Base-by-base conservation (phyloP, 2,113 vertebrate species). In the Corythaeola cristata region DNA sequence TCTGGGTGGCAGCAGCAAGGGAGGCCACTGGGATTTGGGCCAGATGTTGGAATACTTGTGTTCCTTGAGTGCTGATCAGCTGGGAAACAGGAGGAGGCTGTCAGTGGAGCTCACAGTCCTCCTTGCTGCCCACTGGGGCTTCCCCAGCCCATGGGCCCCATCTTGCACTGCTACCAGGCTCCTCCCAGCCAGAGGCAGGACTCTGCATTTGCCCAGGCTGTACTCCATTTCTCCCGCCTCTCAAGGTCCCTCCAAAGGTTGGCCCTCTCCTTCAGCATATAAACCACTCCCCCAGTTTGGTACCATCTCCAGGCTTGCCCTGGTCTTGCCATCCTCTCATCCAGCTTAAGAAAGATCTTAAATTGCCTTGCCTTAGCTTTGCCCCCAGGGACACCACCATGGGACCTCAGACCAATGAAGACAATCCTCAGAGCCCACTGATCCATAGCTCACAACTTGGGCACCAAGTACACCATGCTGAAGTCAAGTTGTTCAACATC, bases 211-310 rank as follows among this genome's bases (percentile, higher is more conserved):
- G 47, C 56, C n/a, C 14, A 71, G 33, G 21, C 19, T 33, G 23
- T 37, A 55, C 19, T 68, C 10, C 23, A 22, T 18, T 85, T 44
- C 52, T 75, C 33, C 27, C 33, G 27, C 4, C 12, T 59, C 11
- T 13, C 4, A 7, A 53, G 8, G 10, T 18, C 13, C 8, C 16
- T 93, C 28, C 76, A 60, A 64, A 88, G 19, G 10, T 12, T 15
- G 8, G 5, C 17, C 21, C 33, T 49, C 5, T 5, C 15, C 12
- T 56, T 12, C 52, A 47, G 12, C 20, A 35, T 28, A 26, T 10
- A 55, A 5, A 45, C 7, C 1, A 2, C n/a, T 56, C 12, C 5
- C 15, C 8, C 9, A 28, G 0, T 49, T 37, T 41, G 32, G 37
- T 39, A 50, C 19, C 35, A 44, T 15, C 53, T 79, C 35, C 37